Evolutionary conservation across 2,888 invertebrate genomes (phyloP).

Genomic region (Rhagophthalmus giganteus): DNA sequence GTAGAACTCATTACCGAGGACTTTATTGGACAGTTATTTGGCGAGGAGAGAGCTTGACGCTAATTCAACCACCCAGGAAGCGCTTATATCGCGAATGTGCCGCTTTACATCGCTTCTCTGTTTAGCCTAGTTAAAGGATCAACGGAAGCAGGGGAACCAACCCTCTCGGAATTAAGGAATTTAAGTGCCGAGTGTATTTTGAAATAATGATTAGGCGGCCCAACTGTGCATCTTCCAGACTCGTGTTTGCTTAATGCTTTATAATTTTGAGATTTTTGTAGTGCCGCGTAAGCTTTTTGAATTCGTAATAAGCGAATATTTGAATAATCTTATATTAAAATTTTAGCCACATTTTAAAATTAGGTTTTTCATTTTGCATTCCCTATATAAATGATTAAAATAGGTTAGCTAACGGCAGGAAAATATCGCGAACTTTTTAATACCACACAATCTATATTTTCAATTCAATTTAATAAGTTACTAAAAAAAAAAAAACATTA

Average conservation of each 20-base stretch:
- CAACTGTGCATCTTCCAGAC: conserved; percentile 22
- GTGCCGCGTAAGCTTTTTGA: conserved; percentile 25
- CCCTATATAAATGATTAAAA: too few relatives aligned
- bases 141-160: conserved; percentile 24
- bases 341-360: conserved; percentile 5
- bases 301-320: conserved; percentile 27
- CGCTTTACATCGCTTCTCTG: conserved; percentile 23
- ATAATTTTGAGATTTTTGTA: conserved; percentile 27
- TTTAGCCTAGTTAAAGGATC: conserved; percentile 33
- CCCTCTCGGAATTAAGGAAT: conserved; percentile 29
- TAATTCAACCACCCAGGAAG: conserved; percentile 29
- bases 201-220: conserved; percentile 29
- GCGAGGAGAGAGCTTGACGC: conserved; percentile 22
- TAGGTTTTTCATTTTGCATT: too few relatives aligned
- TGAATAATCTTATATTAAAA: conserved; percentile 23
- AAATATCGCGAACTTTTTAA: too few relatives aligned
- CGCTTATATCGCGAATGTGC: conserved; percentile 23
- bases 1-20: conserved; percentile 36
- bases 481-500: too few relatives aligned
- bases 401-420: too few relatives aligned
- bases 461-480: too few relatives aligned
- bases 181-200: conserved; percentile 29
- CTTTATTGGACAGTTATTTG: conserved; percentile 39
- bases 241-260: conserved; percentile 23
- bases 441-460: too few relatives aligned